Base-by-base conservation (phyloP, 1,140 invertebrate genomes). In the Drosophila parvula region DNA sequence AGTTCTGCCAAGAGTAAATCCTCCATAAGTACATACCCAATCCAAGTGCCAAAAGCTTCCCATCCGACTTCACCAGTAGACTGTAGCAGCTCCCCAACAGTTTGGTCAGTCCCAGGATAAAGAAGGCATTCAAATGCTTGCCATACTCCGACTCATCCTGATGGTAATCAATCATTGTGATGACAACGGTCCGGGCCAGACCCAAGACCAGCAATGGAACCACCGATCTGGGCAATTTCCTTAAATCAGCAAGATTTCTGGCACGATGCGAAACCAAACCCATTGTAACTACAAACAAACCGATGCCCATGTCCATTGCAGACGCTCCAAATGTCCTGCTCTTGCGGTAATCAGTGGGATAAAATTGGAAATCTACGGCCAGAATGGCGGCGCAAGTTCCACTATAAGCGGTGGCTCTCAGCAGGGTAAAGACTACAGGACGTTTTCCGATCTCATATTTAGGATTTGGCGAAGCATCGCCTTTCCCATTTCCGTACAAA, bases 111-210 rank as follows among this genome's bases (percentile, higher is more conserved):
- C 96, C 97, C 40, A 99, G 91, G 2, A 97, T 99, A 63, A 98
- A 95, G 90, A 99, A 99, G 91, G 99, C 99, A 92, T 99, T 99
- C 97, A 98, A 98, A 93, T 99, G 98, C 6, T 96, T 93, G 4
- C 98, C 98, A 93, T 99, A 99, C 91, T 99, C 98, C 7, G 95
- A 94, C 0, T 97, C 94, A 92, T 98, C 96, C 85, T 96, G 95
- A 59, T 97, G 96, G 92, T 99, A 99, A 61, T 96, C 94, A 4
- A 95, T 91, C 63, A 93, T 82, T 84, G 94, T 94, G 11, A 96
- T 92, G n/a, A 94, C 91, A 3, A 95, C 32, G 65, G 94, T 95
- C 81, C 98, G 94, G 0, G 93, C 90, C 4, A 97, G 61, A 6
- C 98, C 98, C 11, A 99, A 83, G 1, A 94, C 45, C 6, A 96